phyloP scores from a whole-genome alignment of 1,140 invertebrate genomes.

The Papilio xuthus region DNA sequence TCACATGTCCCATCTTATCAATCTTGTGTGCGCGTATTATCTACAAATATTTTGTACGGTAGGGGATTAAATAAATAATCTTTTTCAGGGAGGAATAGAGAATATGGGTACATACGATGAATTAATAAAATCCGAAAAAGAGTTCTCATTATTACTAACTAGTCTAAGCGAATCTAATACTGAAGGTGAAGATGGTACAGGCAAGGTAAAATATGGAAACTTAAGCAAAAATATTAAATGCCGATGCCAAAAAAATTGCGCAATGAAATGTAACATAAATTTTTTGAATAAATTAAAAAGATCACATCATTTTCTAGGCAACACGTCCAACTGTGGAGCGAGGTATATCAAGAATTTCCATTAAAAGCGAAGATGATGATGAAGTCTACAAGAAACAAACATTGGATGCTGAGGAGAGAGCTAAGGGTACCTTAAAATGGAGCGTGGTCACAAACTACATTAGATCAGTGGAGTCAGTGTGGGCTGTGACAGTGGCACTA shows the following conservation, averaged over 20 bases:
- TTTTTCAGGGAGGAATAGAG: constrained; percentile 78
- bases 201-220: constrained; percentile 47
- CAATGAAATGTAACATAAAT: too few relatives aligned
- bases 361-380: constrained; percentile 61
- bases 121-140: constrained; percentile 81
- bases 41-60: constrained; percentile 12
- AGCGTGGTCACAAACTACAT: constrained; percentile 86
- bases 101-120: constrained; percentile 82
- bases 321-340: constrained; percentile 51
- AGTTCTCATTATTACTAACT: constrained; percentile 67
- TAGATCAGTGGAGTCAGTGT: constrained; percentile 84
- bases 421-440: constrained; percentile 82
- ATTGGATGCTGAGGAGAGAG: constrained; percentile 78
- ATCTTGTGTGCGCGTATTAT: neutral
- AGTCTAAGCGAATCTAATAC: constrained; percentile 47
- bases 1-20: too few relatives aligned
- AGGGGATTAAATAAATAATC: constrained; percentile 27
- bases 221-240: neutral
- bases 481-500: constrained; percentile 82
- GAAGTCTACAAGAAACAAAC: constrained; percentile 71
- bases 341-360: constrained; percentile 62
- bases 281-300: neutral
- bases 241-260: too few relatives aligned
- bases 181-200: constrained; percentile 55
- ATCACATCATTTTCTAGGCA: constrained; percentile 34